These are phyloP conservation scores for Pelecanus crispus DNA, from an alignment of 2,113 vertebrate species.

Conservation along the genomic window DNA sequence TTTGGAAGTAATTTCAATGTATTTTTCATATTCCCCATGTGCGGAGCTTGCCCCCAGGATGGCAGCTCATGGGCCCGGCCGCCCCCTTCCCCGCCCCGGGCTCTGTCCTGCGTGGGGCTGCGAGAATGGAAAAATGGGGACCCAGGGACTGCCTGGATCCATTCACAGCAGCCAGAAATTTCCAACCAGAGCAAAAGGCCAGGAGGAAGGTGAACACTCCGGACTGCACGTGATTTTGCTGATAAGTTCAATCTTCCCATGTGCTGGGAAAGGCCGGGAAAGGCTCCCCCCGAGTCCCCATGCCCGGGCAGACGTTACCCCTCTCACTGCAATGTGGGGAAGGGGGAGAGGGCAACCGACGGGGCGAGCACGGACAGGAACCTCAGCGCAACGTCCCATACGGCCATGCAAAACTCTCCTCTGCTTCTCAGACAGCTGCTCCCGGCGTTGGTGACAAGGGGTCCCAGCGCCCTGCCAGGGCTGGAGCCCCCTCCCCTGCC, in stretches of 20 bases:
- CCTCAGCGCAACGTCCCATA: neutral
- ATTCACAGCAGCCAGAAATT: accelerated
- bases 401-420: accelerated
- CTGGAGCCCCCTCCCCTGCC: neutral
- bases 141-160: accelerated
- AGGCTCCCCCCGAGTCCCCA: too few relatives aligned
- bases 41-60: neutral
- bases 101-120: neutral
- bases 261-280: neutral
- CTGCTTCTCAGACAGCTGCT: neutral
- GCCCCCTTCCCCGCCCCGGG: neutral
- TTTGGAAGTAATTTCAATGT: neutral
- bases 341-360: too few relatives aligned
- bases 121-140: accelerated
- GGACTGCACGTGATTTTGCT: accelerated
- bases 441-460: neutral
- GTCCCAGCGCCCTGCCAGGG: neutral
- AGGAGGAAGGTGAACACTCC: accelerated
- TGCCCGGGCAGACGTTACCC: accelerated
- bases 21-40: accelerated
- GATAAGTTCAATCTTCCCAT: accelerated
- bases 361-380: neutral
- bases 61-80: accelerated
- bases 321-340: accelerated
- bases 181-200: neutral